Percentiles rank a stretch among this genome's conserved stretches.
Evolutionary conservation across 1,140 invertebrate genomes (phyloP).

Genomic region (Pseudomyrmex sp.): DNA sequence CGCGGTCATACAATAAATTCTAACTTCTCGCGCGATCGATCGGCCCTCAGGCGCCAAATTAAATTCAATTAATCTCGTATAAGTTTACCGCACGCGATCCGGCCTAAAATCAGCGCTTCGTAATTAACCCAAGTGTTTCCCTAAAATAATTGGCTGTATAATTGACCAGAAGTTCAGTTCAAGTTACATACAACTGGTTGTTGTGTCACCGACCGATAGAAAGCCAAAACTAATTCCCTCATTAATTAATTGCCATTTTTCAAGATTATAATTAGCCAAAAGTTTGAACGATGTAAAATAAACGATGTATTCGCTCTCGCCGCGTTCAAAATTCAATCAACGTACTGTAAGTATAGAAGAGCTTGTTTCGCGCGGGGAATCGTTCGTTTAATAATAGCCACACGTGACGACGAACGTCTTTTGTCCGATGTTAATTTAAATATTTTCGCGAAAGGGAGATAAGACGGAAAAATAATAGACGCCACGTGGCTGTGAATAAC

Average conservation of each 20-base stretch:
- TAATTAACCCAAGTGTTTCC: slow-evolving; percentile 63
- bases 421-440: slow-evolving; percentile 35
- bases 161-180: slow-evolving; percentile 52
- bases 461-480: slow-evolving; percentile 59
- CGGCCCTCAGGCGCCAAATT: slow-evolving; percentile 34
- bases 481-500: neutral
- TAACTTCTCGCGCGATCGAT: slow-evolving; percentile 32
- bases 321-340: neutral
- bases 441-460: slow-evolving; percentile 47
- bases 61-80: slow-evolving; percentile 69
- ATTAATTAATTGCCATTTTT: slow-evolving; percentile 6
- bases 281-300: too few species aligned
- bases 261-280: too few species aligned
- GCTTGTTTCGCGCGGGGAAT: slow-evolving; percentile 2
- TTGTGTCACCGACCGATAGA: neutral
- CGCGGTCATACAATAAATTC: slow-evolving; percentile 32
- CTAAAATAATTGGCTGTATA: slow-evolving; percentile 69
- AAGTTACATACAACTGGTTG: slow-evolving; percentile 9
- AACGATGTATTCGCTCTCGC: too few species aligned
- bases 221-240: slow-evolving; percentile 41
- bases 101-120: slow-evolving; percentile 56
- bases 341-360: neutral
- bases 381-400: neutral
- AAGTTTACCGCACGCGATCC: slow-evolving; percentile 41
- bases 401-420: neutral